Evolutionary conservation across 2,113 vertebrate species (phyloP).

Genomic region (Poeciliopsis prolifica): DNA sequence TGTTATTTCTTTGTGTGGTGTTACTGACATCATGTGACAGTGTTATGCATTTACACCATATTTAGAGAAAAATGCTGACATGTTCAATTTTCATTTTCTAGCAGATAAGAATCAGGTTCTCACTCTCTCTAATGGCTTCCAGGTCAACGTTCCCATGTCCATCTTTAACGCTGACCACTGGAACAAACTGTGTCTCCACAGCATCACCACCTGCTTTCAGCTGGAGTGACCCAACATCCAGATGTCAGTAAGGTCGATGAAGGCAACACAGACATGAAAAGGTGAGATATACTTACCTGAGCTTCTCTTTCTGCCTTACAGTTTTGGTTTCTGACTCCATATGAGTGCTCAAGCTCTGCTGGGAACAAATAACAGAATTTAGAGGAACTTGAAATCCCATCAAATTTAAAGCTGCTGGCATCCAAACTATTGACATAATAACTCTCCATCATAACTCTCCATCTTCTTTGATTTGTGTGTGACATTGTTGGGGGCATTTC

Average conservation of each 20-base stretch:
- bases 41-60: background rate
- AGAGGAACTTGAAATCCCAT: too few species aligned
- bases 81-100: background rate
- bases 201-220: background rate
- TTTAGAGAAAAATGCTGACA: too few species aligned
- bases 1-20: background rate
- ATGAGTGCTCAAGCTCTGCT: slow-evolving; percentile 65
- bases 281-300: slow-evolving; percentile 37
- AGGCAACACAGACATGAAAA: background rate
- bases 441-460: accelerated
- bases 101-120: slow-evolving; percentile 25
- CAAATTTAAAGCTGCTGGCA: too few species aligned
- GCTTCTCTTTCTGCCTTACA: accelerated
- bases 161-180: slow-evolving; percentile 67
- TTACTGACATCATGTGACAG: background rate
- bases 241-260: slow-evolving; percentile 15
- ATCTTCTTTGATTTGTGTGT: background rate
- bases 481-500: background rate
- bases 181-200: slow-evolving; percentile 44
- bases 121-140: slow-evolving; percentile 62
- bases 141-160: slow-evolving; percentile 64
- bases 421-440: background rate
- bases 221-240: background rate
- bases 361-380: background rate
- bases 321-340: slow-evolving; percentile 20